Base-by-base conservation (phyloP, 2,888 invertebrate genomes). In the Troides oblongomaculatus region DNA sequence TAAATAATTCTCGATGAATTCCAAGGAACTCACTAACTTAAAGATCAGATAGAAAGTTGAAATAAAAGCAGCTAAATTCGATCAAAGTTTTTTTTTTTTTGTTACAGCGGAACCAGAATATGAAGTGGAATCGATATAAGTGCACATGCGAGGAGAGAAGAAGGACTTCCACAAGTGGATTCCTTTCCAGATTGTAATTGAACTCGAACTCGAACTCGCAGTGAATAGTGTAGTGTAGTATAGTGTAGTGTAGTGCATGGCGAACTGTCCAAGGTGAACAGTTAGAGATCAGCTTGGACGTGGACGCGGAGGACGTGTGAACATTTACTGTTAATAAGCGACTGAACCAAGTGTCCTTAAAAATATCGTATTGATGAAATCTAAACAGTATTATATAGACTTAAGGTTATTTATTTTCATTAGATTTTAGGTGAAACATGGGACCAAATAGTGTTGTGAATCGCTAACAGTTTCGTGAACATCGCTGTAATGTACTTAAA, bases 121-220 rank as follows among this genome's bases (percentile, higher is more conserved):
- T 89, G 89, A 85, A 81, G 89, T 92, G 92, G 92, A 92, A 90
- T 84, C 86, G 90, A 69, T 88, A 83, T 87, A 92, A 89, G 73
- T 92, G 92, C 74, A 74, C 77, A 1, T 92, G 92, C 72, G 92
- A 92, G 73, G 77, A 77, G 79, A 71, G 81, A 77, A 74, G 81
- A 70, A 73, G 73, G 66, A 64, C 72, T 69, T 58, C 70, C 6
- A 74, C 77, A 73, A 74, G 72, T 72, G 65, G 50, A 62, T 46
- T 62, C 36, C 62, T 53, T 5, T 63, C 63, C 21, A 36, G 58
- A 21, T 63, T 72, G 5, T 57, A 58, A 62, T 39, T 58, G 59
- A 18, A 50, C 14, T 18, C 36, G 36, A 36, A 39, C 25, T 59
- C 36, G 36, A 36, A 39, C 25, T 59, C 36, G 60, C 25, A 8